A percentile compares a stretch with the other conserved stretches of the same genome.
Conservation (phyloP, 2,797 vertebrate species). For the Rhabdophis nuchalis region DNA sequence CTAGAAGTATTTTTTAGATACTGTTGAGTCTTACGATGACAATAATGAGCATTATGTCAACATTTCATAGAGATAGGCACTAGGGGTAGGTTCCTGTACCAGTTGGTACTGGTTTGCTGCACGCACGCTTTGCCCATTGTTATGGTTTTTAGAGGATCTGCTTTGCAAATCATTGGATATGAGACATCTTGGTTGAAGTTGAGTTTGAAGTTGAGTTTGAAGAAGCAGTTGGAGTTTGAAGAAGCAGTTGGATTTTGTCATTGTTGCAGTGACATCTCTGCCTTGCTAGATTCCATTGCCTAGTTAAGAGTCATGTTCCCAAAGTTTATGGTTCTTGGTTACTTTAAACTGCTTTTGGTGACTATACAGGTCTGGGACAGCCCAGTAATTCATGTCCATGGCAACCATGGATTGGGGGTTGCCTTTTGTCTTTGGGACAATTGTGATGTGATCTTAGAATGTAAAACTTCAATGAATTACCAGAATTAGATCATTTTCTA, state of each 20-base stretch:
- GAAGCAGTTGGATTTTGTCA: not conserved
- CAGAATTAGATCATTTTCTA: not conserved
- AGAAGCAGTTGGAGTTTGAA: not conserved
- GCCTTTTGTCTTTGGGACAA: not conserved
- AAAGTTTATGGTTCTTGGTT: not conserved
- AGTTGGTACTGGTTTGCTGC: too few species aligned
- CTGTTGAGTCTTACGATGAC: not conserved
- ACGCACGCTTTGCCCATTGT: not conserved
- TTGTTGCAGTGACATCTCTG: not conserved
- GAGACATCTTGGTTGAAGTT: not conserved
- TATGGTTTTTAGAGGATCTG: not conserved
- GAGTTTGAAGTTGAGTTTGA: too few species aligned
- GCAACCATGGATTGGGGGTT: not conserved
- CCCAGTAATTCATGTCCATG: not conserved
- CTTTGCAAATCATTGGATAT: not conserved
- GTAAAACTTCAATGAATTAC: not conserved
- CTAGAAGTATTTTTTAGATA: not conserved
- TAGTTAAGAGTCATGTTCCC: not conserved
- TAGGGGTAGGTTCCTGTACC: too few species aligned
- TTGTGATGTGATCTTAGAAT: not conserved
- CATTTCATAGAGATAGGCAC: not conserved
- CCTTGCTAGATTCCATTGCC: not conserved
- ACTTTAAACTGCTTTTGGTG: not conserved
- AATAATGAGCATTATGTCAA: not conserved
- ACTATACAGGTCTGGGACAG: not conserved